Percentiles rank a stretch among this genome's conserved stretches.
Evolutionary conservation across 1,140 invertebrate genomes (phyloP).

Genomic region (Limonius californicus): DNA sequence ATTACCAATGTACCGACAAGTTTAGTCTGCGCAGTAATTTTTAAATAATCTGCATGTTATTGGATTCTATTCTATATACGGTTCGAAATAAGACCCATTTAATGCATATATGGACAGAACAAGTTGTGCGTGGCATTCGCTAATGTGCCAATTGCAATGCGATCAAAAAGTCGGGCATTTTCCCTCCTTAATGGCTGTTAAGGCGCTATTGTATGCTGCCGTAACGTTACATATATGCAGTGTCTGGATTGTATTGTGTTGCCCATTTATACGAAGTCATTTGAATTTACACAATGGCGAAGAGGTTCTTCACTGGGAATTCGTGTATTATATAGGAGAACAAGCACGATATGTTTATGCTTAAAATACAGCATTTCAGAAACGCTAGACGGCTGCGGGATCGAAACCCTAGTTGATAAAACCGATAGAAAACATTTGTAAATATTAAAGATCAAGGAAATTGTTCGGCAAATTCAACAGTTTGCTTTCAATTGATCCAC

Average conservation of each 20-base stretch:
- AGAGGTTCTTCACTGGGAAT: slow-evolving; percentile 7
- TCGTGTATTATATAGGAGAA: background rate
- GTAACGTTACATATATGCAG: slow-evolving; percentile 15
- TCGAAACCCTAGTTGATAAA: too few relatives aligned
- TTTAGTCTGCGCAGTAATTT: too few relatives aligned
- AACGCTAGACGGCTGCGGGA: too few relatives aligned
- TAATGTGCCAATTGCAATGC: slow-evolving; percentile 17
- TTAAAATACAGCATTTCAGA: too few relatives aligned
- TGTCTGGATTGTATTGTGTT: slow-evolving; percentile 6
- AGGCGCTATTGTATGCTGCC: slow-evolving; percentile 13
- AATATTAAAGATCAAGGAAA: too few relatives aligned
- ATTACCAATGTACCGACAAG: too few relatives aligned
- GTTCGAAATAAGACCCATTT: background rate
- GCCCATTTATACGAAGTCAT: slow-evolving; percentile 11
- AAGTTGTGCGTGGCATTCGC: background rate
- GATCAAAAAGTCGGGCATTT: slow-evolving; percentile 16
- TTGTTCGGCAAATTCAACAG: too few relatives aligned
- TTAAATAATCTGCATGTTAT: background rate
- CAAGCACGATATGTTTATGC: too few relatives aligned
- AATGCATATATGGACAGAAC: background rate
- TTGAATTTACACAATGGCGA: slow-evolving; percentile 16
- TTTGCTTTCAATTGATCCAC: too few relatives aligned
- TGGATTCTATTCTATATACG: background rate
- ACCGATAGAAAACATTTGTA: too few relatives aligned
- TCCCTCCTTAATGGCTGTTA: slow-evolving; percentile 6